Conservation (phyloP, 2,113 vertebrate genomes). For the Spea bombifrons region DNA sequence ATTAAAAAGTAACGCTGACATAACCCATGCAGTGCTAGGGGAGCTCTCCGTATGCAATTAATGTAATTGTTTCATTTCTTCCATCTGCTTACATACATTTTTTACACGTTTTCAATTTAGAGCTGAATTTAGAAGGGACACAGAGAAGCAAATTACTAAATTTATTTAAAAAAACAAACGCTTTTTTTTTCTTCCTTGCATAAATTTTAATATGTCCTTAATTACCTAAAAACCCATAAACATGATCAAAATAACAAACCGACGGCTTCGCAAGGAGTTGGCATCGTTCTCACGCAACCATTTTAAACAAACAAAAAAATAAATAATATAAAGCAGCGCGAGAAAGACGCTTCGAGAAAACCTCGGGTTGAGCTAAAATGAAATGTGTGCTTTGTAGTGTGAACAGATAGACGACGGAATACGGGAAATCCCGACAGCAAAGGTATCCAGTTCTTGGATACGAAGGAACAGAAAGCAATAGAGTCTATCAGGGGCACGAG, state of each 20-base stretch:
- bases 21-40: too few relatives aligned
- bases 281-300: conserved; percentile 1
- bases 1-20: too few relatives aligned
- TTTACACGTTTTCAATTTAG: too few relatives aligned
- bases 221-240: conserved; percentile 6
- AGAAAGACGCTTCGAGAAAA: too few relatives aligned
- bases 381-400: conserved; percentile 27
- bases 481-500: conserved; percentile 43
- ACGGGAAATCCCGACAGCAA: conserved; percentile 37
- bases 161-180: too few relatives aligned
- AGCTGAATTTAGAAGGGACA: too few relatives aligned
- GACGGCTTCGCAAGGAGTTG: not conserved
- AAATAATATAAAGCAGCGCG: not conserved
- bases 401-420: conserved; percentile 17
- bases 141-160: too few relatives aligned
- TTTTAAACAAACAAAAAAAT: conserved; percentile 1
- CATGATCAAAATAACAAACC: conserved; percentile 10
- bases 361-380: conserved; percentile 1
- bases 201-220: not conserved
- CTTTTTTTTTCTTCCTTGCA: too few relatives aligned
- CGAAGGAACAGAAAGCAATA: conserved; percentile 13
- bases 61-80: too few relatives aligned
- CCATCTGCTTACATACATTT: too few relatives aligned
- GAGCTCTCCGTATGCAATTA: too few relatives aligned
- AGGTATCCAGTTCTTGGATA: conserved; percentile 25